These are phyloP conservation scores for Philonicus albiceps DNA, from an alignment of 2,888 invertebrate species.

Conservation along the genomic window DNA sequence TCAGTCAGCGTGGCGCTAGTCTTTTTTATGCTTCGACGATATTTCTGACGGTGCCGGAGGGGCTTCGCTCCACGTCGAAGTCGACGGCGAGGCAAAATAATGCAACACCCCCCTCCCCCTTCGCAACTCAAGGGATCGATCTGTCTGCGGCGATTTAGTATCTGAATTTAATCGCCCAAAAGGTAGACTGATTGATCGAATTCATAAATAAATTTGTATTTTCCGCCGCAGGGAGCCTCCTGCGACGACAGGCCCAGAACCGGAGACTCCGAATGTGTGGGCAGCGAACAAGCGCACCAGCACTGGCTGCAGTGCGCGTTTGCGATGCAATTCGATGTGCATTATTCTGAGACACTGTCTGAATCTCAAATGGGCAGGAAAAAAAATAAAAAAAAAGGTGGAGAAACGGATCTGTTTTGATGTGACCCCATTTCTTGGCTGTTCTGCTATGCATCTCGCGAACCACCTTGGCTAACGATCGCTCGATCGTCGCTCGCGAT, in stretches of 20 bases:
- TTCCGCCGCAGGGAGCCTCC: background rate
- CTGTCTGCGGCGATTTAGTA: background rate
- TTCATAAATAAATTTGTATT: background rate
- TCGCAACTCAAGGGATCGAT: background rate
- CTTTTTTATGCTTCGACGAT: background rate
- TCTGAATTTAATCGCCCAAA: background rate
- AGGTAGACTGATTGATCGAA: slow-evolving; percentile 8
- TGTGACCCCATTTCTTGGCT: slow-evolving; percentile 16
- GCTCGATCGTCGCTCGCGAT: background rate
- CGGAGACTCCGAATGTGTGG: background rate
- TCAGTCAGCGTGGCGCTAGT: background rate
- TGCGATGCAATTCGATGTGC: background rate
- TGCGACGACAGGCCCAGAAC: background rate
- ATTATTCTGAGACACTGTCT: background rate
- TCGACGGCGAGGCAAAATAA: background rate
- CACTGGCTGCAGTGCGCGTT: background rate
- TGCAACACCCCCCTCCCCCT: background rate
- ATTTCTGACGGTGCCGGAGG: background rate
- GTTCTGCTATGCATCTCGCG: background rate
- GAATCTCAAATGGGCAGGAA: background rate
- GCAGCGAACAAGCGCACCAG: background rate
- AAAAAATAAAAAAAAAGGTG: slow-evolving; percentile 14
- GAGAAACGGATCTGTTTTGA: slow-evolving; percentile 24
- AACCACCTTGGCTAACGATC: background rate
- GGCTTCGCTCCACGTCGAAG: background rate